Percentiles rank a stretch among this genome's conserved stretches.
Evolutionary conservation across 2,113 vertebrate genomes (phyloP).

Genomic region (Takifugu flavidus): DNA sequence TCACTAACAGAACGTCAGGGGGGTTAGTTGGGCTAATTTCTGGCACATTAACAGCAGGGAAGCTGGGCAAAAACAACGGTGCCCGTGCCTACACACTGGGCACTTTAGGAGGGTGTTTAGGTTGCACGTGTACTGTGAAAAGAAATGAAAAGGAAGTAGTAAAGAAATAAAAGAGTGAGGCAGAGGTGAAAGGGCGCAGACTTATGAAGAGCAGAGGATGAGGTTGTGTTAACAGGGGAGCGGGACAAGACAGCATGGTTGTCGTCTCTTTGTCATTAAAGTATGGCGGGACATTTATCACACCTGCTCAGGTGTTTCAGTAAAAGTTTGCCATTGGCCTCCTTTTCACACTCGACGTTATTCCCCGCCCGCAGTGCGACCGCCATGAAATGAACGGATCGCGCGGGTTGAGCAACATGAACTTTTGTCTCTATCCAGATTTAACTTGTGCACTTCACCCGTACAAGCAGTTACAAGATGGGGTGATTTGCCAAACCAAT

Average conservation of each 20-base stretch:
- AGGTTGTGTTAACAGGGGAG: slow-evolving; percentile 48
- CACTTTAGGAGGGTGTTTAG: slow-evolving; percentile 1
- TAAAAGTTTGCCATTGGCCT: slow-evolving; percentile 5
- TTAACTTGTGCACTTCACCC: slow-evolving; percentile 12
- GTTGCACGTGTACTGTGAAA: slow-evolving; percentile 16
- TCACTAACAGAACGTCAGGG: slow-evolving; percentile 48
- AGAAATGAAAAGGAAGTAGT: slow-evolving; percentile 42
- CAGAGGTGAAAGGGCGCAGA: slow-evolving; percentile 44
- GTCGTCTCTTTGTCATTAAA: slow-evolving; percentile 51
- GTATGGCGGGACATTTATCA: slow-evolving; percentile 13
- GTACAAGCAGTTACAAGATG: slow-evolving; percentile 28
- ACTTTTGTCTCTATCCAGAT: slow-evolving; percentile 15
- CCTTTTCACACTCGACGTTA: too few species aligned
- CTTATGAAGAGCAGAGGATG: slow-evolving; percentile 36
- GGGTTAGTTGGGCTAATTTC: slow-evolving; percentile 15
- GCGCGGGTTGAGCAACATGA: neutral
- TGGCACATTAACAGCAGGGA: slow-evolving; percentile 39
- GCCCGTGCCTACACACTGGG: too few species aligned
- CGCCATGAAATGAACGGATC: neutral
- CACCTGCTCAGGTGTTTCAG: slow-evolving; percentile 33
- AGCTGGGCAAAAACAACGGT: slow-evolving; percentile 30
- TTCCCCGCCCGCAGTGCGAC: too few species aligned
- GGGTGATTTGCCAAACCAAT: slow-evolving; percentile 18
- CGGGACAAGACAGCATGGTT: slow-evolving; percentile 15
- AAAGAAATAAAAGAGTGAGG: slow-evolving; percentile 20